These are phyloP conservation scores for Eristalis arbustorum DNA, from an alignment of 2,888 invertebrate species.

Conservation along the genomic window DNA sequence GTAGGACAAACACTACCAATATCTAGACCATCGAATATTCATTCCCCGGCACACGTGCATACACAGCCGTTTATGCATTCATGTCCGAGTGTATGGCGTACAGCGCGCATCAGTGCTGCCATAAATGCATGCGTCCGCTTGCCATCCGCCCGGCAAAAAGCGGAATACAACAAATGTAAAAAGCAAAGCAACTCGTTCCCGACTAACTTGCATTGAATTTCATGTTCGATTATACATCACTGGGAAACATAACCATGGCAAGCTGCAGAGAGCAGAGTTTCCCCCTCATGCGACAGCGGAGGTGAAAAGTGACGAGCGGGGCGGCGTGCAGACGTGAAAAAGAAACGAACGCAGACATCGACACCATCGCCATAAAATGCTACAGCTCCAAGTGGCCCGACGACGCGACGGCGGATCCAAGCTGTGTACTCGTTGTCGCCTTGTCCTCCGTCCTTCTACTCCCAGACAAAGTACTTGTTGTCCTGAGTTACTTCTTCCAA, in stretches of 20 bases:
- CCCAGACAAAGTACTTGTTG: constrained; percentile 50
- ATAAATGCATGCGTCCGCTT: constrained; percentile 27
- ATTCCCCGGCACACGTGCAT: constrained; percentile 27
- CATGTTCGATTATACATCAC: constrained; percentile 67
- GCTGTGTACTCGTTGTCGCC: constrained; percentile 37
- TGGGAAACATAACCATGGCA: constrained; percentile 44
- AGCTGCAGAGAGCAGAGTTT: constrained; percentile 26
- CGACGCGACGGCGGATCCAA: constrained; percentile 31
- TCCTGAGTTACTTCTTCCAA: constrained; percentile 41
- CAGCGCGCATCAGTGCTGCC: constrained; percentile 3
- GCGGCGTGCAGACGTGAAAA: background rate
- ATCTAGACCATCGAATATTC: constrained; percentile 57
- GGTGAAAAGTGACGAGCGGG: constrained; percentile 11
- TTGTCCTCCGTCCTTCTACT: constrained; percentile 47
- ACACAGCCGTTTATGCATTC: background rate
- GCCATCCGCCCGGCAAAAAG: background rate
- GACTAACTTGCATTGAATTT: constrained; percentile 61
- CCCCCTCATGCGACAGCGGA: constrained; percentile 5
- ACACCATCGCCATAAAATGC: constrained; percentile 55
- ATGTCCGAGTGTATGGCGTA: background rate
- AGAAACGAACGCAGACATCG: constrained; percentile 47
- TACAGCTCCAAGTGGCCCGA: constrained; percentile 41
- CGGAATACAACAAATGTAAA: background rate
- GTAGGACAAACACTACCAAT: constrained; percentile 48
- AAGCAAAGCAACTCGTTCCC: background rate